Evolutionary conservation across 2,888 invertebrate genomes (phyloP).

Genomic region (Napeogenes inachia): DNA sequence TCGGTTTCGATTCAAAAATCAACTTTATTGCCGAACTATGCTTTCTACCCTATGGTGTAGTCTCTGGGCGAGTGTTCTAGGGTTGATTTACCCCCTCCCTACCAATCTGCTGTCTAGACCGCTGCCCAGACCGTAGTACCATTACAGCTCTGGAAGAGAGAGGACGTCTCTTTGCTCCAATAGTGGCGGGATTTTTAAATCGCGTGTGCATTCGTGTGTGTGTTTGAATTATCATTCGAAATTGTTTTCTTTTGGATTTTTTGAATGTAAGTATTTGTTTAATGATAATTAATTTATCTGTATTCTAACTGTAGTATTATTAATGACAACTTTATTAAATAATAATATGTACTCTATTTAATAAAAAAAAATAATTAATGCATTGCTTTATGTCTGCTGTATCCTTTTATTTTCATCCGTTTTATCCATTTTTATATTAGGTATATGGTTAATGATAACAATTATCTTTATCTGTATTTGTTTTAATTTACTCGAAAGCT

Average conservation of each 20-base stretch:
- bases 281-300: no score
- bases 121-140: conserved; percentile 53
- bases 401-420: neutral
- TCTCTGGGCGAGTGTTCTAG: conserved; percentile 52
- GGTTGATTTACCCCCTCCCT: conserved; percentile 51
- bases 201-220: conserved; percentile 22
- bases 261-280: conserved; percentile 6
- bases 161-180: conserved; percentile 40
- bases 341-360: neutral
- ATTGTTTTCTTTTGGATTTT: conserved; percentile 12
- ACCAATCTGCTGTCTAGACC: conserved; percentile 61
- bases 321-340: neutral
- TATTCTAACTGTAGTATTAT: neutral
- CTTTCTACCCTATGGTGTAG: conserved; percentile 37
- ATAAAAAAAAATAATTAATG: neutral
- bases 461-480: conserved; percentile 8
- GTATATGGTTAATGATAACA: conserved; percentile 1
- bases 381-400: neutral
- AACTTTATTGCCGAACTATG: conserved; percentile 55
- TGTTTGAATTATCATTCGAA: conserved; percentile 14
- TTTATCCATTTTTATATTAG: neutral
- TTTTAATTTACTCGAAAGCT: conserved; percentile 1
- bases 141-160: conserved; percentile 42
- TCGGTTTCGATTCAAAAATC: conserved; percentile 36
- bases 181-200: conserved; percentile 62